Percentiles rank a stretch among this genome's conserved stretches.
Conservation (phyloP, 2,888 invertebrate genomes). For the Empis livida region DNA sequence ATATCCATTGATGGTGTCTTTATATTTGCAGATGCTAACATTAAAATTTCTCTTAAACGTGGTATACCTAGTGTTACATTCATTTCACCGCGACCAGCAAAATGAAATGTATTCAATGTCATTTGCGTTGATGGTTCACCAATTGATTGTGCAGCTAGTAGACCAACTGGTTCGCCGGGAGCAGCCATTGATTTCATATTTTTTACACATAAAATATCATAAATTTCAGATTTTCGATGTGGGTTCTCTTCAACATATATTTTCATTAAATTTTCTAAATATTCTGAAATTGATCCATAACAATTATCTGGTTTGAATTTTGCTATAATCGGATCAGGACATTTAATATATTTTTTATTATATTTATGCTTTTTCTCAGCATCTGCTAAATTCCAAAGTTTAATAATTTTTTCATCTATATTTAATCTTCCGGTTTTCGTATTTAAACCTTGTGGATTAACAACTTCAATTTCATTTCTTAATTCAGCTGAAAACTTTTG, state of each 20-base stretch:
- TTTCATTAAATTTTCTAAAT: constrained; percentile 53
- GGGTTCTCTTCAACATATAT: constrained; percentile 42
- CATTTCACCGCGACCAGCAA: constrained; percentile 99
- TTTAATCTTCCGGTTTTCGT: constrained; percentile 45
- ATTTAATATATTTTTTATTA: constrained; percentile 36
- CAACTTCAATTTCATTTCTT: constrained; percentile 37
- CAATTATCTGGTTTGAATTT: constrained; percentile 57
- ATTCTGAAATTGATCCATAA: constrained; percentile 77
- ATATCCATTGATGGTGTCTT: constrained; percentile 96
- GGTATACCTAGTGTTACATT: constrained; percentile 99
- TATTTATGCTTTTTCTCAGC: constrained; percentile 42
- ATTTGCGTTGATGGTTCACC: constrained; percentile 99
- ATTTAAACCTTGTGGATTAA: constrained; percentile 36
- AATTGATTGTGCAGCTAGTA: constrained; percentile 93
- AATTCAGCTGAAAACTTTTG: constrained; percentile 44
- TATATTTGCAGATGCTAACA: constrained; percentile 86
- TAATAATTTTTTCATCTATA: constrained; percentile 45
- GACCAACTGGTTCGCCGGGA: constrained; percentile 85
- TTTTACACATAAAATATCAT: constrained; percentile 62
- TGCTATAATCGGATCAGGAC: constrained; percentile 65
- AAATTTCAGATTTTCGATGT: constrained; percentile 38
- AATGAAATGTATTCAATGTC: constrained; percentile 99
- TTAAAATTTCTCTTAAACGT: constrained; percentile 87
- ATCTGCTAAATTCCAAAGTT: constrained; percentile 52
- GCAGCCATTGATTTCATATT: constrained; percentile 62